phyloP scores from a whole-genome alignment of 2,888 invertebrate species.

The Eurytoma adleriae region DNA sequence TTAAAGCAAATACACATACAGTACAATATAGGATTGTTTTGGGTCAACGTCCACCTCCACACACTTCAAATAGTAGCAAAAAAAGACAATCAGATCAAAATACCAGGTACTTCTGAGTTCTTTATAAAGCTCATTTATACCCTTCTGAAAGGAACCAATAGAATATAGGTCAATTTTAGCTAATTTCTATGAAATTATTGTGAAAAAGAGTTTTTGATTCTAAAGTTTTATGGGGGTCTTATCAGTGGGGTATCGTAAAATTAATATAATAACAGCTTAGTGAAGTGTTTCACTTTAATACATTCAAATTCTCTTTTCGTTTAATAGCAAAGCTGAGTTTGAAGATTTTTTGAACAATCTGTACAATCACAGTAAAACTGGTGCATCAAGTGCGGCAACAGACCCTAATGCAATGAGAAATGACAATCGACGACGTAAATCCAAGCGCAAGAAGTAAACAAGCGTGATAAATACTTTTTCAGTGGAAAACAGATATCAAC shows the following conservation, averaged over 20 bases:
- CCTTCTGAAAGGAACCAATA: background rate
- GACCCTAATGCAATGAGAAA: slow-evolving; percentile 69
- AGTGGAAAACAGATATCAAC: slow-evolving; percentile 66
- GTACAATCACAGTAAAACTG: slow-evolving; percentile 81
- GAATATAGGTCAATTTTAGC: background rate
- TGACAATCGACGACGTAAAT: slow-evolving; percentile 72
- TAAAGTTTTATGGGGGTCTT: too few relatives aligned
- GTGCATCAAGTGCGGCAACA: slow-evolving; percentile 71
- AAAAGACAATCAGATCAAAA: slow-evolving; percentile 71
- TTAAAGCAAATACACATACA: slow-evolving; percentile 93
- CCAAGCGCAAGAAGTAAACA: slow-evolving; percentile 72
- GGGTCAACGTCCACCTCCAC: slow-evolving; percentile 80
- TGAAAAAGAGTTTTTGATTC: too few relatives aligned
- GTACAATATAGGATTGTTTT: slow-evolving; percentile 92
- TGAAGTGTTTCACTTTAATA: background rate
- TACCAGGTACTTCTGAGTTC: slow-evolving; percentile 66
- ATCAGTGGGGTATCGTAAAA: background rate
- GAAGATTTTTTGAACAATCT: slow-evolving; percentile 90
- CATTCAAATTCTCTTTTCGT: slow-evolving; percentile 22
- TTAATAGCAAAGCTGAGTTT: slow-evolving; percentile 83
- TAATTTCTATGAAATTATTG: too few relatives aligned
- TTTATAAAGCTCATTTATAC: background rate
- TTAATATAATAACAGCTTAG: background rate
- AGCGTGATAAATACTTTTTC: slow-evolving; percentile 58
- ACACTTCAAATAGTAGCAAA: slow-evolving; percentile 61